Conservation (phyloP, 2,113 vertebrate genomes). For the Phyllostomus discolor region DNA sequence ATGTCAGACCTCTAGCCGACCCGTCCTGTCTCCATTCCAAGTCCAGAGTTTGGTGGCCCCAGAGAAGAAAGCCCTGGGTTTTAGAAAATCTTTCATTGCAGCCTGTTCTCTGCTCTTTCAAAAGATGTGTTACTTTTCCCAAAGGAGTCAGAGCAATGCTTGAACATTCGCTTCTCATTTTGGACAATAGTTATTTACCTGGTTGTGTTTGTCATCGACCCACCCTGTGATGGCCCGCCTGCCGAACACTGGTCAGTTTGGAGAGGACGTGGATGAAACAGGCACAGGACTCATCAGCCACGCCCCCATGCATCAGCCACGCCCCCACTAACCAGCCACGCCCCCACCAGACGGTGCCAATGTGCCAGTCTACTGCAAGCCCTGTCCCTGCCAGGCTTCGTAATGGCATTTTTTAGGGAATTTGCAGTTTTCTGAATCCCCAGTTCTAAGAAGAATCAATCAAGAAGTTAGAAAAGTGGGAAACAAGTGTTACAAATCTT, state of each 20-base stretch:
- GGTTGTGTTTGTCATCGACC: neutral
- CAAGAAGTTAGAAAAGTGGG: neutral
- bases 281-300: neutral
- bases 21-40: neutral
- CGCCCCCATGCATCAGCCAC: neutral
- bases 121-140: neutral
- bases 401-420: neutral
- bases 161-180: neutral
- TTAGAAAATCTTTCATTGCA: neutral
- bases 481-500: neutral
- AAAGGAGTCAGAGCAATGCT: neutral
- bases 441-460: neutral
- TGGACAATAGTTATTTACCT: neutral
- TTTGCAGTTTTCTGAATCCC: neutral
- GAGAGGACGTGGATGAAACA: neutral
- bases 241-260: neutral
- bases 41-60: neutral
- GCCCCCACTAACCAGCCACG: neutral
- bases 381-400: neutral
- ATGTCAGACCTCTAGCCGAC: neutral
- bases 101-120: neutral
- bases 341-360: neutral
- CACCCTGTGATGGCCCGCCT: neutral
- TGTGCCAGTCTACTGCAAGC: rapidly evolving
- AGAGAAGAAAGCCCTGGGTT: neutral